Evolutionary conservation across 2,888 invertebrate genomes (phyloP), one percentile per base, ranked within the genome.

Genomic region (Argyra leucocephala): DNA sequence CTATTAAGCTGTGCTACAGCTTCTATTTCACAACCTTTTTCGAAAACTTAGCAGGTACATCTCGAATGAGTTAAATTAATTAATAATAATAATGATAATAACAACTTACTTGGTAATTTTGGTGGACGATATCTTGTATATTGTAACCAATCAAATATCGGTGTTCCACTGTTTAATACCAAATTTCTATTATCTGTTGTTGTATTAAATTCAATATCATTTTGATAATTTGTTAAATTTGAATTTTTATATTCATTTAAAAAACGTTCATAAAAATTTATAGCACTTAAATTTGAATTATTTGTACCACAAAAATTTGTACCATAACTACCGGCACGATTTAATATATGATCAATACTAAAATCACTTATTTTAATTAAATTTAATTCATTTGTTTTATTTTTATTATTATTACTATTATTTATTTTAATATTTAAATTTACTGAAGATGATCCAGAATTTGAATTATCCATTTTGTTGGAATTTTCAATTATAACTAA

Each of bases 61-160:
- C n/a, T n/a, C n/a, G n/a, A n/a, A n/a, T n/a, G n/a, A n/a, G n/a
- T n/a, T n/a, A n/a, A n/a, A n/a, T n/a, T n/a, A n/a, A n/a, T n/a
- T n/a, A n/a, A n/a, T n/a, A n/a, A n/a, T n/a, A n/a, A n/a, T n/a
- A n/a, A n/a, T n/a, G n/a, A n/a, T n/a, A n/a, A n/a, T n/a, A n/a
- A n/a, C n/a, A 63, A 81, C 82, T 83, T 81, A 81, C 88, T 80
- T 64, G 85, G 85, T 62, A 88, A 73, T 76, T 85, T 88, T 22
- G 88, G 89, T 22, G 88, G 88, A 73, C 83, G 84, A 73, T 88
- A 89, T 67, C 88, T 81, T 0, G 88, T 87, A 71, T 87, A 89
- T 64, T 85, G 84, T 36, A 89, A 77, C 88, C 88, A 89, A 66
- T 84, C 80, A 71, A 78, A 79, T 68, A 77, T 74, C 31, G 75